Evolutionary conservation across 1,140 invertebrate genomes (phyloP).

Genomic region (Cotesia vestalis): DNA sequence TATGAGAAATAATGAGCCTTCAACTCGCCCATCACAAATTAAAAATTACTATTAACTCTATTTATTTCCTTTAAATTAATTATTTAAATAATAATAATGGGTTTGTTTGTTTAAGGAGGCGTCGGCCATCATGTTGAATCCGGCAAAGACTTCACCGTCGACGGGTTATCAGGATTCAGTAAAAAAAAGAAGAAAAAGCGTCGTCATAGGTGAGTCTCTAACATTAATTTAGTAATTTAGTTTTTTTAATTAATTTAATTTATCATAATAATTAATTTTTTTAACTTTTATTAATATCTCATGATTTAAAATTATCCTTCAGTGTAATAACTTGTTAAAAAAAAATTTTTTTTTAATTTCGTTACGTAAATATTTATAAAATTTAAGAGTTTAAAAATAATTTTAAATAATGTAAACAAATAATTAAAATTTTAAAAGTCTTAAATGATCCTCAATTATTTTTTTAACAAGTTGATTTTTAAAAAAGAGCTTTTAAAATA

Average conservation of each 20-base stretch:
- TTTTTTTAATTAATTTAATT: no score
- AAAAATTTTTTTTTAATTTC: no score
- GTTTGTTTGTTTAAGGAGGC: constrained; percentile 51
- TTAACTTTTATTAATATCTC: constrained; percentile 35
- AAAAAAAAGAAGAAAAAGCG: constrained; percentile 94
- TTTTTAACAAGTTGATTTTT: no score
- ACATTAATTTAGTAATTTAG: constrained; percentile 49
- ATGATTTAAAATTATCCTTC: no score
- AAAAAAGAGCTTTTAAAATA: no score
- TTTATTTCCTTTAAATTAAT: background rate
- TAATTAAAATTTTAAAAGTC: no score
- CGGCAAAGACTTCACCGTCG: constrained; percentile 78
- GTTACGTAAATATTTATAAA: no score
- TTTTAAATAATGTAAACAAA: no score
- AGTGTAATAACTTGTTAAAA: no score
- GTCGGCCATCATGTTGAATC: constrained; percentile 68
- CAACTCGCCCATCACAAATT: constrained; percentile 13
- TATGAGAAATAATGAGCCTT: constrained; percentile 49
- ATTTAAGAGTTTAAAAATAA: no score
- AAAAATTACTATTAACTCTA: background rate
- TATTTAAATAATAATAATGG: background rate
- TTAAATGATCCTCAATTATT: no score
- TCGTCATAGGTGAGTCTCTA: constrained; percentile 81
- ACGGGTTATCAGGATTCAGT: constrained; percentile 78
- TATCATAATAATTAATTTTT: constrained; percentile 22